Evolutionary conservation across 2,888 invertebrate species (phyloP), one percentile per base, ranked within the genome.

Genomic region (Willowsia nigromaculata): DNA sequence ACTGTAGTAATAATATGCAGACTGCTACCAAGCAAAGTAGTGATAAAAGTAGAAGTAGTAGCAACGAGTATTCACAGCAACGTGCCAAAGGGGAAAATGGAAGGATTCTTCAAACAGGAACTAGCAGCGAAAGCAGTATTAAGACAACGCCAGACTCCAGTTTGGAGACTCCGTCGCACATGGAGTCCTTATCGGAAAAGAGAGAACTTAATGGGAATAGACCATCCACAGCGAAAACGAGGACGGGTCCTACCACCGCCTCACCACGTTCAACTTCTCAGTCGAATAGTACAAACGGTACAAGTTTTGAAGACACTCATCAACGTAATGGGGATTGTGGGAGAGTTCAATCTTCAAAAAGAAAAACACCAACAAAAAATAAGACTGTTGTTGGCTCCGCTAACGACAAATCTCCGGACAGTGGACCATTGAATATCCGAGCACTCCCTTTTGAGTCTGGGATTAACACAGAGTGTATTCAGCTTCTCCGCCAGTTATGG

Each of bases 401-500:
- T 22, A 40, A 25, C 53, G 56, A 82, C 62, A 74, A 83, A 47
- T 89, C 88, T 43, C 50, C 27, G 15, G 71, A 85, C 47, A 71
- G 33, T 74, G 78, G 85, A 27, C 71, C 89, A 59, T 74, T 87
- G 40, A 80, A 87, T 27, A 80, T 90, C 15, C 27, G 74, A 80
- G 85, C 87, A 6, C 43, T 89, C 6, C 91, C 91, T n/a, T 92
- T 91, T 82, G 92, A 92, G 59, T 91, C 92, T 3, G 92, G 92
- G n/a, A 90, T 90, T 11, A 92, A 92, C 62, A 92, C 92, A 7
- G 93, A 93, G 65, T 92, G 92, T 65, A 91, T 92, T 40, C 92
- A 92, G 84, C 86, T 93, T 9, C 86, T 93, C 6, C 59, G 92
- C 27, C 92, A 92, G 81, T 50, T 93, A 13, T 93, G 93, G 93